Evolutionary conservation across 2,113 vertebrate species (phyloP).

Genomic region (Ginglymostoma cirratum): DNA sequence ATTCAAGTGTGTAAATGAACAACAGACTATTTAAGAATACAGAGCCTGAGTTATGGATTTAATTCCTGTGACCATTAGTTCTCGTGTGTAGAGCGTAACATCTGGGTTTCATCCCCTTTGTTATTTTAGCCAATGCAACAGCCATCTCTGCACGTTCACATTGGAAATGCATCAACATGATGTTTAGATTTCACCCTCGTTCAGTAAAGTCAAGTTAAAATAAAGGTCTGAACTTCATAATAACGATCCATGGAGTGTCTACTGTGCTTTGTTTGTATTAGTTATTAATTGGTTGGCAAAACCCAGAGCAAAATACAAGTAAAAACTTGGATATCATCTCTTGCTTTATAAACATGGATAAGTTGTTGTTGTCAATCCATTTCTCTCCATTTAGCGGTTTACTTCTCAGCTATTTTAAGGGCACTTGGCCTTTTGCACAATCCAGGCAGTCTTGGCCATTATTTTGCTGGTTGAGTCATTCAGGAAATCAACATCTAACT

Average conservation of each 20-base stretch:
- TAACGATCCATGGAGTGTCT: not conserved
- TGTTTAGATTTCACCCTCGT: not conserved
- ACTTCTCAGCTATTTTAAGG: not conserved
- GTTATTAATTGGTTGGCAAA: not conserved
- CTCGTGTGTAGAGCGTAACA: slow-evolving; percentile 20
- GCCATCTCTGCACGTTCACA: not conserved
- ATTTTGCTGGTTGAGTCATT: not conserved
- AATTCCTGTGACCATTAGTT: slow-evolving; percentile 13
- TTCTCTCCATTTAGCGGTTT: not conserved
- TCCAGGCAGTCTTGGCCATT: not conserved
- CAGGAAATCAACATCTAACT: not conserved
- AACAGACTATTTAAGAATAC: slow-evolving; percentile 25
- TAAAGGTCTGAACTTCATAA: not conserved
- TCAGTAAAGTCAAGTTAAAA: slow-evolving; percentile 24
- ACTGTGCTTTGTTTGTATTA: not conserved
- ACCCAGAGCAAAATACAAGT: not conserved
- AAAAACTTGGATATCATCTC: not conserved
- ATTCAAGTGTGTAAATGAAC: not conserved
- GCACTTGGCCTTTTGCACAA: not conserved
- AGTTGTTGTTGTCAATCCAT: not conserved
- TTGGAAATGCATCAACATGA: slow-evolving; percentile 9
- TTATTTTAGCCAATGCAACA: slow-evolving; percentile 15
- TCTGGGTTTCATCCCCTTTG: slow-evolving; percentile 19
- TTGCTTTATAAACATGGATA: not conserved
- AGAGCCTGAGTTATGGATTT: slow-evolving; percentile 21